Evolutionary conservation across 2,113 vertebrate genomes (phyloP).

Genomic region (Python bivittatus): DNA sequence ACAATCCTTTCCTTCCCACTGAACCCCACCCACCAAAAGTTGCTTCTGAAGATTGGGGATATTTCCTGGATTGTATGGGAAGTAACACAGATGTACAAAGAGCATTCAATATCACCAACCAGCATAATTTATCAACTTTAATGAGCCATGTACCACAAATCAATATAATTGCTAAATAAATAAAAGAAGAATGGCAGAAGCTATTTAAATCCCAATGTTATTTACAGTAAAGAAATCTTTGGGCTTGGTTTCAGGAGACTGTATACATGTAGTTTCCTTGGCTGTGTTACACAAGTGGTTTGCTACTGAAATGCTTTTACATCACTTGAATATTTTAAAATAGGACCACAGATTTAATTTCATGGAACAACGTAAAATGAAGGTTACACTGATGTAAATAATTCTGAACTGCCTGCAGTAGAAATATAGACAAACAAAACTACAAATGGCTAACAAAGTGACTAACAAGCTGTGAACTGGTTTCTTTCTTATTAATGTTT

Average conservation of each 20-base stretch:
- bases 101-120: background rate
- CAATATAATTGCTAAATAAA: background rate
- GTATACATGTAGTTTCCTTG: background rate
- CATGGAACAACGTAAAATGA: conserved; percentile 17
- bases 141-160: background rate
- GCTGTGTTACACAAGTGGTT: background rate
- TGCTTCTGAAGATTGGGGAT: background rate
- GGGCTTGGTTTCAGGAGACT: background rate
- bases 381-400: conserved; percentile 24
- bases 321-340: background rate
- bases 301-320: background rate
- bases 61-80: background rate
- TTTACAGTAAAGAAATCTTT: conserved; percentile 1
- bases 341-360: background rate
- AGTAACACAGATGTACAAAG: background rate
- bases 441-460: conserved; percentile 53
- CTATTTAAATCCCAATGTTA: background rate
- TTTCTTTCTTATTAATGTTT: background rate
- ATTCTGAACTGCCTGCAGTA: conserved; percentile 1
- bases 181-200: background rate
- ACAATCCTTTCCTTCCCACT: background rate
- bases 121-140: background rate
- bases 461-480: background rate
- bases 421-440: background rate
- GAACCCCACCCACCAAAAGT: background rate